Evolutionary conservation across 2,888 invertebrate species (phyloP), one percentile per base, ranked within the genome.

Genomic region (Hybos culiciformis): DNA sequence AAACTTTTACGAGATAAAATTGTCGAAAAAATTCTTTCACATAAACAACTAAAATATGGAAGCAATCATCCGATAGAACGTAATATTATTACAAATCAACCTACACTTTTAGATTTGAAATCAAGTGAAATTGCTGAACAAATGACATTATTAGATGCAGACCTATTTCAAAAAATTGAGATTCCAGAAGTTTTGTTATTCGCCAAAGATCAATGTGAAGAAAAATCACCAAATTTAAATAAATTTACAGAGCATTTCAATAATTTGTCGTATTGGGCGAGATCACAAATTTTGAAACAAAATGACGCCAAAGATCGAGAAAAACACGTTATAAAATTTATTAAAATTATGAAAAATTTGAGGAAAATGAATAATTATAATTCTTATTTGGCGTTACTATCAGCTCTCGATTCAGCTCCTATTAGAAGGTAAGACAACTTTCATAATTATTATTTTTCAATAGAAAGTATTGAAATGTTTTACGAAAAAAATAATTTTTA

Each of bases 211-310:
- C 97, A 97, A 67, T 90, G 88, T 51, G 97, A 97, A 66, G 94
- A 96, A 61, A 77, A 86, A 54, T 93, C 94, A 60, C 96, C 96
- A 3, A 97, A 98, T 68, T 74, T 98, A 45, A 94, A 93, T 24
- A 73, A 84, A 52, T 98, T 98, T 63, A 98, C 98, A 0, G 94
- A 96, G 63, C 97, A 98, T 68, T 98, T 98, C 67, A 98, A 98
- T 64, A 96, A 97, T 70, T 93, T 96, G 91, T 94, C 94, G 45
- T 96, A 88, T 60, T 96, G 96, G 96, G 93, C 93, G 33, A 73
- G 97, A 43, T 92, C 96, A 4, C 75, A 87, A 60, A 94, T 98
- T 56, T 69, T 98, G 41, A 84, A 88, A 54, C 85, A 88, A 63
- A 76, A 78, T 53, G 94, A 94, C 58, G 85, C 87, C n/a, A 87